Base-by-base conservation (phyloP, 2,888 invertebrate species). In the Chrysolina haemoptera region DNA sequence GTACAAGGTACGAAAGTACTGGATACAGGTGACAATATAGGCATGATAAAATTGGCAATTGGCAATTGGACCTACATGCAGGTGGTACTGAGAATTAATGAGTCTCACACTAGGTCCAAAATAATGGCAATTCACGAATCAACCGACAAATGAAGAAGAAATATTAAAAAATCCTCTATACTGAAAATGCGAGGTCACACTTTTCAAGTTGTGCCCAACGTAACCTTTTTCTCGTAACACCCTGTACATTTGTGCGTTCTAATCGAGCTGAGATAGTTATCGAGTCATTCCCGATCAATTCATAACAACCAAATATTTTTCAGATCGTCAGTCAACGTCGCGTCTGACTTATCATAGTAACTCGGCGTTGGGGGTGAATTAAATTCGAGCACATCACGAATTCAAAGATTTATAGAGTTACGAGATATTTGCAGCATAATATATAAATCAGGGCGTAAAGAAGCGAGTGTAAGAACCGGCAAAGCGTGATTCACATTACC, bases 401-500 rank as follows among this genome's bases (percentile, higher is more conserved):
- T 67, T 71, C 73, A 68, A 73, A 82, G 82, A 83, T 83, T 83
- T 83, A 82, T 83, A 80, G 81, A 80, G 81, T 81, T 82, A 78
- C 81, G 83, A 84, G 82, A 82, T 85, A 86, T 86, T 85, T 85
- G 85, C 84, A 81, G 82, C 80, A 82, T 82, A 84, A 85, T 84
- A 82, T 85, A 86, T 86, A 86, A 85, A 85, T 85, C 85, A 83
- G 84, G 80, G 79, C 82, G 81, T 82, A 83, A 85, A 85, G 85
- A 83, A 85, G 84, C 82, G 83, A 82, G 82, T 83, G 83, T 85
- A 86, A 85, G 86, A 86, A 86, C 86, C 86, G 86, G 85, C 84
- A 86, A 85, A 85, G 85, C 86, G 86, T 85, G 86, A 86, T 86
- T 86, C 85, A 85, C 86, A 85, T 86, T 86, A 86, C 86, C 85